A percentile compares a stretch with the other conserved stretches of the same genome.
Conservation (phyloP, 2,113 vertebrate species). For the Macquaria ambigua region DNA sequence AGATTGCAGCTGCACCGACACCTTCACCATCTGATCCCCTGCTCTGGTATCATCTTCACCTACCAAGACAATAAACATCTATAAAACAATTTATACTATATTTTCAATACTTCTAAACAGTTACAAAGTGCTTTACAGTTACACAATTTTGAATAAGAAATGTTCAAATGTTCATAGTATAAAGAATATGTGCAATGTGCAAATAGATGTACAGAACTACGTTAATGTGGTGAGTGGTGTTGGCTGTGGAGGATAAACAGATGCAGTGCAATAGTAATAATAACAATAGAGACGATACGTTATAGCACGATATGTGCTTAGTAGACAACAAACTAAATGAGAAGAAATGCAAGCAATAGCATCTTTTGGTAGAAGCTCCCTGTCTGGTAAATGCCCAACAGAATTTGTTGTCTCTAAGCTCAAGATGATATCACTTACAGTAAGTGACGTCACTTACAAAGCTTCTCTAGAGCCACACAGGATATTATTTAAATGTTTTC, state of each 20-base stretch:
- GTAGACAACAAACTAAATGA: neutral
- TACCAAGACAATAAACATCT: neutral
- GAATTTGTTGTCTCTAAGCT: too few relatives aligned
- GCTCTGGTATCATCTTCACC: conserved; percentile 55
- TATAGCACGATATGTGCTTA: too few relatives aligned
- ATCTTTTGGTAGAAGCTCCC: neutral
- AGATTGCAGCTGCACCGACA: conserved; percentile 60
- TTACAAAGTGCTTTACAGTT: neutral
- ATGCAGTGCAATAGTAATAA: too few relatives aligned
- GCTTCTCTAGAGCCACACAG: neutral
- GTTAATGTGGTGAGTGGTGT: neutral
- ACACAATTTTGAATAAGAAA: too few relatives aligned
- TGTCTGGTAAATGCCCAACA: neutral
- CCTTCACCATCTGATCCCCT: conserved; percentile 27
- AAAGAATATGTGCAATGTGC: neutral
- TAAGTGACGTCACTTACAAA: neutral
- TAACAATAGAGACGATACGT: too few relatives aligned
- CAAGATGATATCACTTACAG: neutral
- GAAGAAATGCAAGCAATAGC: neutral
- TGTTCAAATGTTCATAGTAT: too few relatives aligned
- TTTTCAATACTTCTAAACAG: neutral
- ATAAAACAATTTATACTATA: neutral
- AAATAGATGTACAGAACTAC: neutral
- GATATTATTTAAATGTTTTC: neutral
- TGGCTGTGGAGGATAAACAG: neutral